phyloP scores from a whole-genome alignment of 2,797 vertebrate genomes.

The Hypotaenidia okinawae region DNA sequence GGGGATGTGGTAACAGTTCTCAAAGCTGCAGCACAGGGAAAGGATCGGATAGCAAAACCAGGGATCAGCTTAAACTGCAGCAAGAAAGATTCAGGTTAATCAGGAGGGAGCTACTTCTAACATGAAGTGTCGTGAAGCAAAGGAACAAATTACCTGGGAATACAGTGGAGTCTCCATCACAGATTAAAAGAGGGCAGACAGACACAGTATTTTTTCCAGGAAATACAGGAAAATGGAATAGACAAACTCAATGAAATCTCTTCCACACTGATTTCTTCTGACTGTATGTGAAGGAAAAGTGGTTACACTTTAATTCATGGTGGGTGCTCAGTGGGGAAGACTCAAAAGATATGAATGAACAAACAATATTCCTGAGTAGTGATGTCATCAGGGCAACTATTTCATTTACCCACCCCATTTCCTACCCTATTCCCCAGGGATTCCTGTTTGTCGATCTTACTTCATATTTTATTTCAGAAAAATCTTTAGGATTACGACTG shows the following conservation, averaged over 20 bases:
- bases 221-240: neutral
- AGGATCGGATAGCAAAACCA: neutral
- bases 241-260: neutral
- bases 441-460: neutral
- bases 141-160: neutral
- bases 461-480: neutral
- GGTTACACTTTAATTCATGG: neutral
- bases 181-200: neutral
- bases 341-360: neutral
- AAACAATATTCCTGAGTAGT: neutral
- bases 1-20: neutral
- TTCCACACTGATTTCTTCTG: neutral
- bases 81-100: constrained; percentile 11
- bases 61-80: constrained; percentile 17
- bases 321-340: neutral
- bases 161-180: neutral
- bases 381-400: neutral
- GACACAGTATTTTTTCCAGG: neutral
- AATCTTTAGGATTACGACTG: neutral
- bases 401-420: neutral
- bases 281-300: neutral
- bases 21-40: neutral
- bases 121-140: neutral
- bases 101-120: neutral
- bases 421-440: neutral